Evolutionary conservation across 2,888 invertebrate genomes (phyloP).

Genomic region (Erannis defoliaria): DNA sequence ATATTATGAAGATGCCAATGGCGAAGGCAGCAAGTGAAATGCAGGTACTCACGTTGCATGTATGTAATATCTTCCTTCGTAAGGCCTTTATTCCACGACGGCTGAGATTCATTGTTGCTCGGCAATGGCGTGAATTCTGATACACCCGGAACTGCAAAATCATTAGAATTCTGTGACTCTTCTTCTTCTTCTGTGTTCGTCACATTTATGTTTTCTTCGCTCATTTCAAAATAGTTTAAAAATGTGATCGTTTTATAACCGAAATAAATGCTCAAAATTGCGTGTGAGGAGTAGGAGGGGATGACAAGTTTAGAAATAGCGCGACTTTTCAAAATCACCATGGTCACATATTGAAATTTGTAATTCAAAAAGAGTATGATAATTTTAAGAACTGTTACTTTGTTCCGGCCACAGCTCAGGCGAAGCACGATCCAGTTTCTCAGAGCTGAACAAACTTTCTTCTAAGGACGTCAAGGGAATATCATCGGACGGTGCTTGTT

Average conservation of each 20-base stretch:
- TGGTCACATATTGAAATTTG: conserved; percentile 23
- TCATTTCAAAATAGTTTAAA: conserved; percentile 73
- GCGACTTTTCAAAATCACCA: conserved; percentile 75
- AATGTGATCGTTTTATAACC: conserved; percentile 74
- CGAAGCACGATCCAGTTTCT: conserved; percentile 97
- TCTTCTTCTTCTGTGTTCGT: conserved; percentile 64
- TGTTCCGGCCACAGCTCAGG: conserved; percentile 99
- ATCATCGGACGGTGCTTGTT: conserved; percentile 77
- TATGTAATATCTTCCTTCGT: conserved; percentile 91
- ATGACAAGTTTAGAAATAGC: conserved; percentile 79
- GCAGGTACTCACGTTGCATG: conserved; percentile 90
- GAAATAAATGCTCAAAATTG: conserved; percentile 60
- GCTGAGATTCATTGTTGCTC: conserved; percentile 83
- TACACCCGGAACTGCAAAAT: conserved; percentile 94
- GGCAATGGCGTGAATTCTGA: conserved; percentile 93
- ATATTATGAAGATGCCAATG: not conserved
- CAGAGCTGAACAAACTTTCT: conserved; percentile 94
- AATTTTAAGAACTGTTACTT: conserved; percentile 87
- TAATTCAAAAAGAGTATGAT: conserved; percentile 6
- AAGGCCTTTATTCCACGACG: conserved; percentile 90
- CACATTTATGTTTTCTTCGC: conserved; percentile 61
- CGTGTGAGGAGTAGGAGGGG: conserved; percentile 57
- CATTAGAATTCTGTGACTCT: conserved; percentile 65
- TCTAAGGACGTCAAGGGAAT: conserved; percentile 87
- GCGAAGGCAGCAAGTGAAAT: not conserved